Evolutionary conservation across 1,140 invertebrate species (phyloP), one percentile per base, ranked within the genome.

Genomic region (Zaprionus davidi): DNA sequence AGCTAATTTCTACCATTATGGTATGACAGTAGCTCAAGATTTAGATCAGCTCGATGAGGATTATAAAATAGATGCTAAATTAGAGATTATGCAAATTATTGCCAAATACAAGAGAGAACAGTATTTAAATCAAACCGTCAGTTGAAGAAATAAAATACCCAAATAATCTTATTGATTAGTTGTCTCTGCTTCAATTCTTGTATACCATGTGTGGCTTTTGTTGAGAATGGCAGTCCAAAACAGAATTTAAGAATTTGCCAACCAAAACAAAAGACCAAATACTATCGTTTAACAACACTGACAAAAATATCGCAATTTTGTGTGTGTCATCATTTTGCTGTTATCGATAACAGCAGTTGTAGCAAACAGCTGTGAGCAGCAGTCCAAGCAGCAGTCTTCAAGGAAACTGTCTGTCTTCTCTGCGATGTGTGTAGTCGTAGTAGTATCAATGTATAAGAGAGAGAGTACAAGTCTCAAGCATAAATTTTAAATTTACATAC

Each of bases 11-110:
- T 76, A 76, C 51, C 73, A 76, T 66, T 76, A 76, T 65, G 73
- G 73, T 11, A 76, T 76, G 73, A 76, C 73, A 1, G 36, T 76
- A 11, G 68, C 73, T 1, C 73, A 76, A 44, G 73, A 76, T 24
- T 26, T 76, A 9, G 73, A 76, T 65, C 68, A 76, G 20, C 26
- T 76, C 34, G 73, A 76, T 51, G 73, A 71, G 60, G 68, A 76
- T 4, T 76, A 59, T 36, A 76, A 71, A 71, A 76, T 71, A 4
- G 73, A 76, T 11, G 73, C 73, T 44, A 76, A 71, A 41, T 36
- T 76, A 1, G 73, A 76, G 63, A 76, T 76, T 60, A 76, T 76
- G 73, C 68, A 76, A 65, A 76, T 76, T 59, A 76, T 76, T 46
- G 68, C 73, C 34, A 76, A 76, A 65, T 76, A 65, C n/a, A 76